phyloP scores from a whole-genome alignment of 2,113 vertebrate genomes.

The Ptychochromis oligacanthus region DNA sequence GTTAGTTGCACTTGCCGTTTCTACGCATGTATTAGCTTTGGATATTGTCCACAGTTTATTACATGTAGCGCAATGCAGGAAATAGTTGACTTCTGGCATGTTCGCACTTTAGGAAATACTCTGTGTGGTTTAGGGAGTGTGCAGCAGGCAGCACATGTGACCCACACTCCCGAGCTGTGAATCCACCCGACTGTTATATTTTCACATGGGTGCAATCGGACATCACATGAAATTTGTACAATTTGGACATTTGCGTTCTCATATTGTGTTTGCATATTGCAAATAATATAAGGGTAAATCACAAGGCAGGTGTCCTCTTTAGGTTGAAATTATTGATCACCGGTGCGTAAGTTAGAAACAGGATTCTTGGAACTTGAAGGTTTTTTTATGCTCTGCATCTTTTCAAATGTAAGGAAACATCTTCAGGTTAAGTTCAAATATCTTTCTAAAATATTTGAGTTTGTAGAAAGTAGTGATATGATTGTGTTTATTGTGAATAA shows the following conservation, averaged over 20 bases:
- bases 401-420: neutral
- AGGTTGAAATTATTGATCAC: too few relatives aligned
- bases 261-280: neutral
- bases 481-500: neutral
- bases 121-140: too few relatives aligned
- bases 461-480: neutral
- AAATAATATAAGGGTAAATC: neutral
- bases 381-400: too few relatives aligned
- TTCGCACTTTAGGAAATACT: neutral
- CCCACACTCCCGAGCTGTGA: too few relatives aligned
- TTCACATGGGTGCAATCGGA: neutral
- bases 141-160: too few relatives aligned
- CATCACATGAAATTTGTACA: too few relatives aligned
- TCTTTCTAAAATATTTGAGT: neutral
- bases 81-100: neutral
- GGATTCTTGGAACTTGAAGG: too few relatives aligned
- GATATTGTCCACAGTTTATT: neutral
- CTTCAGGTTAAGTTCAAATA: neutral
- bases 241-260: neutral
- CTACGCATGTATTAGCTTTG: neutral
- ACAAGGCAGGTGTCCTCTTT: too few relatives aligned
- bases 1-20: neutral
- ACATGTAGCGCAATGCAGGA: neutral
- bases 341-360: too few relatives aligned
- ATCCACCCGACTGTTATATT: too few relatives aligned